These are phyloP conservation scores for Apodemia zela DNA, from an alignment of 2,888 invertebrate genomes.

Conservation along the genomic window DNA sequence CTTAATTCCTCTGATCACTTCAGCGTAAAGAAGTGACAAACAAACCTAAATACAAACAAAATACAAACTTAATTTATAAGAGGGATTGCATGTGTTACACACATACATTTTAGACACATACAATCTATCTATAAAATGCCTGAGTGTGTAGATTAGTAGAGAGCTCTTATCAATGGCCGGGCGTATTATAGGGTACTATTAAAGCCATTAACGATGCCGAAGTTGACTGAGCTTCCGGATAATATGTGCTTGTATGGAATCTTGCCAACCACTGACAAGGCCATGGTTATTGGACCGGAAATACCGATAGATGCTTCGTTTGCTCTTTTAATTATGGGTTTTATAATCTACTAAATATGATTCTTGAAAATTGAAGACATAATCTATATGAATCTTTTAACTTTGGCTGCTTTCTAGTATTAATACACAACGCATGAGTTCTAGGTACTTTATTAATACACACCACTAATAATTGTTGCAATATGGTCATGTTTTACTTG, in stretches of 20 bases:
- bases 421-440: neutral
- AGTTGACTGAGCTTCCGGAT: slow-evolving; percentile 22
- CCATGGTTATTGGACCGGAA: slow-evolving; percentile 25
- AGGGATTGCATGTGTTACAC: too few relatives aligned
- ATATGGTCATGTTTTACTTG: neutral
- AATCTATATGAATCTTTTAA: too few relatives aligned
- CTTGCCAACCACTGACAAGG: slow-evolving; percentile 30
- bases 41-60: too few relatives aligned
- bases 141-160: neutral
- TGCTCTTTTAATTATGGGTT: neutral
- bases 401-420: too few relatives aligned
- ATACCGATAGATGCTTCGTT: slow-evolving; percentile 15
- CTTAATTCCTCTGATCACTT: too few relatives aligned
- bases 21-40: too few relatives aligned
- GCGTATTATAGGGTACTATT: slow-evolving; percentile 11
- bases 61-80: too few relatives aligned
- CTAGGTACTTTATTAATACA: neutral
- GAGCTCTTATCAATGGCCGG: slow-evolving; percentile 6
- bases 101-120: too few relatives aligned
- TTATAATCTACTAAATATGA: too few relatives aligned
- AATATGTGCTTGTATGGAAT: slow-evolving; percentile 33
- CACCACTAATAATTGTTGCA: neutral
- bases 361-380: too few relatives aligned
- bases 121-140: neutral
- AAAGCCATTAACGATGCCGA: slow-evolving; percentile 10